Evolutionary conservation across 2,888 invertebrate species (phyloP), one percentile per base, ranked within the genome.

Genomic region (Helobdella robusta): DNA sequence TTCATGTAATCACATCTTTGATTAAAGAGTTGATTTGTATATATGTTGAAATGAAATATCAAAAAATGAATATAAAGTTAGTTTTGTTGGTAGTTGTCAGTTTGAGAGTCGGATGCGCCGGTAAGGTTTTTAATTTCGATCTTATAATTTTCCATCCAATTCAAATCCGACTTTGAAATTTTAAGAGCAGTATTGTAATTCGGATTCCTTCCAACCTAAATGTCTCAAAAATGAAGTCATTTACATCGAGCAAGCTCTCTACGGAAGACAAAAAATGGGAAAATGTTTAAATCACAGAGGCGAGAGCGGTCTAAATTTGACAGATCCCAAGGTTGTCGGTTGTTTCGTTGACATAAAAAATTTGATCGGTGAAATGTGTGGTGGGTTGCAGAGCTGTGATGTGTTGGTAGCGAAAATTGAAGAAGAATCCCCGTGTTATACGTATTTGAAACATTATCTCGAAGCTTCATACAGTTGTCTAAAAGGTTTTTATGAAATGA

Each of bases 261-360:
- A 64, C 44, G 64, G 64, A 35, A 30, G 64, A 35, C 52, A 25
- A 36, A 23, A 52, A 18, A 52, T 52, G 11, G 63, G 63, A 28
- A 63, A 35, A 20, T 63, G 63, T 54, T 18, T 63, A n/a, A 61
- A 44, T 28, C n/a, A 40, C 2, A 32, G 48, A 61, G 61, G 46
- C 44, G 46, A 44, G n/a, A n/a, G n/a, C n/a, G n/a, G n/a, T n/a
- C n/a, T n/a, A n/a, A 44, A 44, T 28, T 20, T 34, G 8, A 36
- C 1, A 44, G 40, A 56, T 30, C n/a, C 40, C 15, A 44, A 46
- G 23, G 40, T 61, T 44, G 28, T 61, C 30, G 61, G 61, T 44
- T 61, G 61, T 32, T 44, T 25, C 18, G 11, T 46, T 1, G 46
- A 61, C n/a, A 46, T 61, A 18, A 61, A 61, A 35, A 40, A 61